Conservation (phyloP, 1,140 invertebrate genomes). For the Drosophila trapezifrons region DNA sequence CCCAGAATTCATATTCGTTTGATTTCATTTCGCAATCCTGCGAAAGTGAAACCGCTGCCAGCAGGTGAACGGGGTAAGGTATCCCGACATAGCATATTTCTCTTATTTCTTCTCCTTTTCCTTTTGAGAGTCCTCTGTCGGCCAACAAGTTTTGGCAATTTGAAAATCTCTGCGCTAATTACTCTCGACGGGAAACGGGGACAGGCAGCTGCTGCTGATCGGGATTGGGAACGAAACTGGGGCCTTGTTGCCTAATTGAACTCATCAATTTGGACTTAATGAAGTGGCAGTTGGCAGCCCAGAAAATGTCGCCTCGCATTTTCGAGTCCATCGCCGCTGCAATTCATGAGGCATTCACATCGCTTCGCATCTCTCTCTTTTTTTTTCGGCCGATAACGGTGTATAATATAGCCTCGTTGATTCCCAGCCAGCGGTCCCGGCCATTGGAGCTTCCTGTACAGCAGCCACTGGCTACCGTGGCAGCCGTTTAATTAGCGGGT, state of each 20-base stretch:
- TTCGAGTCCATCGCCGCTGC: slow-evolving; percentile 59
- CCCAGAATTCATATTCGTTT: slow-evolving; percentile 75
- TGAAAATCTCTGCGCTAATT: slow-evolving; percentile 84
- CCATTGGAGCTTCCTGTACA: slow-evolving; percentile 67
- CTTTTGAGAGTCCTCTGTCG: not conserved
- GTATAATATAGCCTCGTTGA: slow-evolving; percentile 52
- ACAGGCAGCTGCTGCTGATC: slow-evolving; percentile 33
- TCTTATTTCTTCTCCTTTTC: slow-evolving; percentile 9
- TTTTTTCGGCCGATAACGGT: slow-evolving; percentile 58
- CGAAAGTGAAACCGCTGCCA: slow-evolving; percentile 70
- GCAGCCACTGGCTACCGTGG: slow-evolving; percentile 56
- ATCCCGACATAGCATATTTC: slow-evolving; percentile 18
- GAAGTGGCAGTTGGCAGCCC: slow-evolving; percentile 67
- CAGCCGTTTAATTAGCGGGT: slow-evolving; percentile 76
- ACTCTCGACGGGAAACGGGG: slow-evolving; percentile 37
- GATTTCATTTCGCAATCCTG: slow-evolving; percentile 80
- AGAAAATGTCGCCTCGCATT: slow-evolving; percentile 72
- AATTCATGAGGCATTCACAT: slow-evolving; percentile 62
- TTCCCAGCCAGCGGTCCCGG: slow-evolving; percentile 11
- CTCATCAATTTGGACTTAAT: slow-evolving; percentile 81
- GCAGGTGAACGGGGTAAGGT: slow-evolving; percentile 47
- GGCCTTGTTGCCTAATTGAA: slow-evolving; percentile 78
- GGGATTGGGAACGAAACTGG: slow-evolving; percentile 19
- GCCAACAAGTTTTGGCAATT: slow-evolving; percentile 81
- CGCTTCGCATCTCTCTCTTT: slow-evolving; percentile 14